Base-by-base conservation (phyloP, 1,140 invertebrate species). In the Sarcophaga bullata region DNA sequence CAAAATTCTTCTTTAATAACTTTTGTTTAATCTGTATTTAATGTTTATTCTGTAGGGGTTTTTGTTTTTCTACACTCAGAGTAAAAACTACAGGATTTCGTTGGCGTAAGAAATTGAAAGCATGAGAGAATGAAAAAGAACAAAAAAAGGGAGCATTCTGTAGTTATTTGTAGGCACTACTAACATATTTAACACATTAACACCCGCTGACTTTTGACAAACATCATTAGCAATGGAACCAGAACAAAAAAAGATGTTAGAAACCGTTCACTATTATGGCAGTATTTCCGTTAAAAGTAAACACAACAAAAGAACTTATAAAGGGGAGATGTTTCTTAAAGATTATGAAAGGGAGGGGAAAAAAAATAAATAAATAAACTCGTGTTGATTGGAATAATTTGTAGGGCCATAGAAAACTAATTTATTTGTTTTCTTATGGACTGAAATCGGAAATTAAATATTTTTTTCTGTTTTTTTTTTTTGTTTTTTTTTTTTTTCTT, bases 191-290 rank as follows among this genome's bases (percentile, higher is more conserved):
- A 19, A 25, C 62, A 68, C 62, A 19, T 25, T 68, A 68, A 68
- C 62, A 68, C 62, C 62, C 62, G 62, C 62, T 68, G 62, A 68
- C n/a, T 68, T 68, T 68, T 68, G 62, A 68, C 62, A 68, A 68
- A 68, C 62, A 68, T 68, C 62, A 68, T 68, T 19, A 68, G 62
- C 62, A 68, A 4, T 37, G 1, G 62, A 68, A 68, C n/a, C 19
- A 8, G 19, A 68, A 68, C 17, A 68, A n/a, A 68, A n/a, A 68
- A 68, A 58, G 54, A 68, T 17, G 8, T 68, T 15, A 15, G 19
- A 25, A 19, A 68, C 17, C 62, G 10, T 25, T 25, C n/a, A 68
- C 7, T 58, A 58, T 58, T n/a, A 58, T 58, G n/a, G 5, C 13
- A 58, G 13, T 58, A 68, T 68, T 68, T 25, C 62, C 62, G 62